Evolutionary conservation across 2,113 vertebrate species (phyloP), one percentile per base, ranked within the genome.

Genomic region (Chlamydotis undulata): DNA sequence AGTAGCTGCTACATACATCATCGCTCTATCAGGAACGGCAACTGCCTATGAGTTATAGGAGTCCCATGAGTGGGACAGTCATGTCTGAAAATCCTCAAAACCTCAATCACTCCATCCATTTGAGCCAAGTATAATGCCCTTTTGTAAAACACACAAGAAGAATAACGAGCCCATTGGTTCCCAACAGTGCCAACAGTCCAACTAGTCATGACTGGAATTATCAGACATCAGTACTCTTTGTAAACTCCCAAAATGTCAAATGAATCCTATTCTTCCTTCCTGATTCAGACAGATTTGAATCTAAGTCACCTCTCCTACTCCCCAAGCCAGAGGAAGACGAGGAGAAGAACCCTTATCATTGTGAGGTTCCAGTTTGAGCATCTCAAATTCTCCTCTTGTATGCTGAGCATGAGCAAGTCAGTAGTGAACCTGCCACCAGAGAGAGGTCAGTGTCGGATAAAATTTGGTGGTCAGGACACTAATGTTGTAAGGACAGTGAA

Each of bases 361-460:
- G 12, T 17, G 31, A 82, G 14, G 21, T 50, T 71, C 47, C 59
- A 64, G 28, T 1, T 47, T 67, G 17, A 67, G 17, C 41, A 67
- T 23, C n/a, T 90, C 47, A 63, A 77, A 84, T 59, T 61, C 74
- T 87, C n/a, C 65, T 75, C 43, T 37, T 14, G 8, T 29, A 22
- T 4, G 16, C 18, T 1, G 0, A 60, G 45, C 9, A 26, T 12
- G 14, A 85, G 33, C 37, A 59, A 47, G 25, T 41, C 4, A 0
- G 60, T 9, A 37, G 31, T 19, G 49, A 91, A 50, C 8, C 26
- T 57, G 35, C 24, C 61, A 33, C 24, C 49, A 76, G 25, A 78
- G 23, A 0, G 11, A 78, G 29, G 41, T 50, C 64, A 75, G 28
- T 70, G 57, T 25, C 29, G 2, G 31, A 25, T 39, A 35, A 67